Evolutionary conservation across 2,113 vertebrate species (phyloP).

Genomic region (Tenrec ecaudatus): DNA sequence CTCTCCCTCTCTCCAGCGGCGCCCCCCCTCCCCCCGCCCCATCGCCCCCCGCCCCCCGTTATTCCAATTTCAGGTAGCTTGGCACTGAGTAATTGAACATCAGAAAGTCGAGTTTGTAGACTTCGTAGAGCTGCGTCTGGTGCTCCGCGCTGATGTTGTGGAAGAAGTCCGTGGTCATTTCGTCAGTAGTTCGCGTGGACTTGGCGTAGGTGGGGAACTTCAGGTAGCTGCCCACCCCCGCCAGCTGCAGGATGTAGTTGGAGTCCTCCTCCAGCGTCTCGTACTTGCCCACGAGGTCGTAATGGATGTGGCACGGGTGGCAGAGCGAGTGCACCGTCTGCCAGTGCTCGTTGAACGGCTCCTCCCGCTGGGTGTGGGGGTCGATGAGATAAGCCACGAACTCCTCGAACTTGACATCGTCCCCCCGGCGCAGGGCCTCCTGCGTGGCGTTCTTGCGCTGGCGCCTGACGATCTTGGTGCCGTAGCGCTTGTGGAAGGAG

Average conservation of each 20-base stretch:
- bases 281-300: conserved; percentile 98
- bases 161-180: conserved; percentile 99
- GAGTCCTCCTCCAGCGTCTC: conserved; percentile 97
- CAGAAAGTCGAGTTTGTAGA: conserved; percentile 99
- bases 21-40: no score
- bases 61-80: conserved; percentile 96
- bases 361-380: conserved; percentile 94
- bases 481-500: conserved; percentile 98
- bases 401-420: conserved; percentile 95
- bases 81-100: conserved; percentile 99
- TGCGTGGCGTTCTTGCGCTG: conserved; percentile 97
- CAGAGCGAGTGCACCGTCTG: conserved; percentile 97
- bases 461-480: conserved; percentile 95
- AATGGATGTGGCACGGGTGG: conserved; percentile 98
- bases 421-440: conserved; percentile 92
- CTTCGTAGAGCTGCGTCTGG: conserved; percentile 95
- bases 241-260: conserved; percentile 93
- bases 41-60: conserved; percentile 78
- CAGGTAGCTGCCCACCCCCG: conserved; percentile 91
- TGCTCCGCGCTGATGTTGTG: conserved; percentile 96
- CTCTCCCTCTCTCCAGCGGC: conserved; percentile 63
- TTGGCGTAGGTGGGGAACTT: conserved; percentile 97
- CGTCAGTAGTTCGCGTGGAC: conserved; percentile 98
- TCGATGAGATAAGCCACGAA: conserved; percentile 96
- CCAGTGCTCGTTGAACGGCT: conserved; percentile 99